These are phyloP conservation scores for Thecophora atra DNA, from an alignment of 2,888 invertebrate species.

Conservation along the genomic window DNA sequence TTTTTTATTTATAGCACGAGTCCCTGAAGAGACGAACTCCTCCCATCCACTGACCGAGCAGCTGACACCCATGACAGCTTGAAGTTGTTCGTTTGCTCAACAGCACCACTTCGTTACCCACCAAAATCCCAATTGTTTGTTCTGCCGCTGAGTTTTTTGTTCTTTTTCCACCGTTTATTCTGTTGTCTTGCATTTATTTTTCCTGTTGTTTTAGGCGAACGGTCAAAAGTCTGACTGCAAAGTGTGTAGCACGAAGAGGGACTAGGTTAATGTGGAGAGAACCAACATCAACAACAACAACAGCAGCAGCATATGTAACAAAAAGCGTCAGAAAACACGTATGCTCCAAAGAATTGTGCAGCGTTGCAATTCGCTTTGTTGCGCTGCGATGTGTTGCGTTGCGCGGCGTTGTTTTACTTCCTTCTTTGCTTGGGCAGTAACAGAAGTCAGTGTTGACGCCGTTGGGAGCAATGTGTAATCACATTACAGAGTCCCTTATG, in stretches of 20 bases:
- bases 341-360: neutral
- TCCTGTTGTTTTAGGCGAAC: neutral
- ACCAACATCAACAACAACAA: neutral
- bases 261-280: neutral
- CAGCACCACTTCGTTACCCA: too few relatives aligned
- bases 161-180: conserved; percentile 7
- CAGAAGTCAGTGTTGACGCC: conserved; percentile 24
- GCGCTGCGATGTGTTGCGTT: neutral
- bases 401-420: conserved; percentile 11
- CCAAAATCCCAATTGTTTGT: too few relatives aligned
- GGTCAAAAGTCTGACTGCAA: neutral
- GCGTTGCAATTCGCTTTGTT: neutral
- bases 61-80: neutral
- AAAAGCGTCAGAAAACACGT: conserved; percentile 23
- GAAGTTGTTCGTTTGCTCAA: neutral
- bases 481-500: conserved; percentile 12
- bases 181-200: conserved; percentile 16
- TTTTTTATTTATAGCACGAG: neutral
- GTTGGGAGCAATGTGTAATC: conserved; percentile 19
- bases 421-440: neutral
- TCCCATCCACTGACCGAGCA: neutral
- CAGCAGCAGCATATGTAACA: neutral
- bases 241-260: neutral
- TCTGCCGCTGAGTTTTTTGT: too few relatives aligned
- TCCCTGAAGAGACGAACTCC: neutral